Base-by-base conservation (phyloP, 2,888 invertebrate genomes). In the Theretra japonica region DNA sequence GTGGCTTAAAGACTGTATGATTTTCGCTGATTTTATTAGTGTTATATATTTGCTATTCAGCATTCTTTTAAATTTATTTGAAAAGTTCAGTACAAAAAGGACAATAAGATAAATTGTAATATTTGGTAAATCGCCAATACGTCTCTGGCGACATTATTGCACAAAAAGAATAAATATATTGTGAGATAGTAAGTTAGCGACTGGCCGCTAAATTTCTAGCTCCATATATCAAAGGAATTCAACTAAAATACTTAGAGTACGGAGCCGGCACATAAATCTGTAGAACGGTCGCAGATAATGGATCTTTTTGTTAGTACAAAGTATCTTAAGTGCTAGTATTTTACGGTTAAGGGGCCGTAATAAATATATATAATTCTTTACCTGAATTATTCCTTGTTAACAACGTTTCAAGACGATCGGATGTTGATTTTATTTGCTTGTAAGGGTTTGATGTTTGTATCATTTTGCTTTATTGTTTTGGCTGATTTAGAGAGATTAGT, bases 301-400 rank as follows among this genome's bases (percentile, higher is more conserved):
- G 70, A 70, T 70, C 60, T 62, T 70, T 70, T 70, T 70, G 60
- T 70, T 70, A 70, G 48, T 70, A 62, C 60, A 28, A 70, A 60
- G 60, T 62, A 62, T 62, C 70, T 28, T 70, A 70, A 70, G 70
- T 53, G 59, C 30, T 70, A 65, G 65, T 65, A 65, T 65, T 65
- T 65, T 41, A 65, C 48, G 23, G 41, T 65, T 62, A 62, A 62
- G 62, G 41, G 21, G 41, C 48, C 21, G 25, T 65, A 65, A 65
- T 62, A 62, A 62, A 62, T 65, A 48, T 65, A 65, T 65, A n/a
- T 62, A 65, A n/a, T 53, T 53, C 48, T 65, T 62, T 65, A 65
- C 41, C 41, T 41, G 48, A 48, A 65, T 65, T 23, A 65, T 65
- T 17, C 6, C 65, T 65, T 65, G 65, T 48, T 65, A 48, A 65